phyloP scores from a whole-genome alignment of 2,797 vertebrate species.

The Basileuterus tristriatus region DNA sequence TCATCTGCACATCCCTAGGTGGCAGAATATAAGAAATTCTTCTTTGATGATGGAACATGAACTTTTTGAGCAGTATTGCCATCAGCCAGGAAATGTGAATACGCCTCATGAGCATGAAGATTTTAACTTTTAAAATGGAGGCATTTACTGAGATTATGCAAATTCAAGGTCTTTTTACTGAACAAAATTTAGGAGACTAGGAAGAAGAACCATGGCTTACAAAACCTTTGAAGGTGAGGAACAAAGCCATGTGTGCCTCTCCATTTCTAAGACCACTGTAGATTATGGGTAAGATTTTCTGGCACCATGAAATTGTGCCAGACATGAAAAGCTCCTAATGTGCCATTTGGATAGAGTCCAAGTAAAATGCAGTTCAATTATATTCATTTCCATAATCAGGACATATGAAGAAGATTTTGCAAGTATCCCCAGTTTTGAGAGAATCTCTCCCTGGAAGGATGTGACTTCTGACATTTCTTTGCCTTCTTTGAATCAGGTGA shows the following conservation, averaged over 20 bases:
- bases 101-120: background rate
- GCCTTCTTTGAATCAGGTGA: background rate
- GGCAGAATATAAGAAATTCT: background rate
- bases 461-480: background rate
- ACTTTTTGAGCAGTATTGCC: background rate
- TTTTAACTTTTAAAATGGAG: background rate
- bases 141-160: background rate
- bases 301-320: background rate
- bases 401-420: background rate
- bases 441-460: background rate
- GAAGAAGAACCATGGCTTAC: background rate
- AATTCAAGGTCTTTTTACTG: background rate
- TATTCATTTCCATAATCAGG: background rate
- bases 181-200: background rate
- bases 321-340: background rate
- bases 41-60: background rate
- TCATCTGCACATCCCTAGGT: background rate
- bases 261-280: background rate
- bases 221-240: background rate
- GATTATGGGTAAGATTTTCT: background rate
- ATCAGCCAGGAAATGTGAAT: background rate
- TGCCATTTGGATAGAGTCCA: background rate
- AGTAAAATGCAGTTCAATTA: background rate
- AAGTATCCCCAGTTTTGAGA: background rate
- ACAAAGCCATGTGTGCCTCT: background rate